Evolutionary conservation across 2,888 invertebrate genomes (phyloP), one percentile per base, ranked within the genome.

Genomic region (Scaptomyza cyrtandrae): DNA sequence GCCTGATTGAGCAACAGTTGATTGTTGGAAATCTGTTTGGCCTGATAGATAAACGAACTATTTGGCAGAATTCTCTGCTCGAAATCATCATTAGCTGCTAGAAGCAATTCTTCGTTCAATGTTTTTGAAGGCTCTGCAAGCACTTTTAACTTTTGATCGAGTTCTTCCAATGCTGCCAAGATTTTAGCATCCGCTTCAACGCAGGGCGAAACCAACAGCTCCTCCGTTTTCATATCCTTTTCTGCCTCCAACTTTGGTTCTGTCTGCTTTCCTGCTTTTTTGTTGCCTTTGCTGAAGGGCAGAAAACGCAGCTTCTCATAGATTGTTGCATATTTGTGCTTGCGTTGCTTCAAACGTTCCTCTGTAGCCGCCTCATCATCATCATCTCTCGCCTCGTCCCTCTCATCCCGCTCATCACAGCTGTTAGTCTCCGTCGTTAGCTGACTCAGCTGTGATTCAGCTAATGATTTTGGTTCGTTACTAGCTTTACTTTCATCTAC

Each of bases 11-110:
- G 77, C 39, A 75, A 57, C 39, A 79, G 52, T 60, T 89, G 75
- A 49, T 84, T 85, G 33, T 81, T 80, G 37, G 78, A 80, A 14
- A 86, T 80, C 65, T 89, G 88, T 57, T 89, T 90, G 27, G 93
- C 90, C 61, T 94, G 93, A 94, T 95, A 95, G 39, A 95, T 91
- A 90, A 95, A 95, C 5, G 95, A 95, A 73, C 93, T 93, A 84
- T 95, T 95, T 2, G 95, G 95, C 78, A 93, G 93, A 59, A 94
- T 93, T 13, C 90, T 82, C 55, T 85, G 86, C 49, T 90, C 90
- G 44, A 90, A 89, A 55, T 90, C 91, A 71, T 88, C 89, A 29
- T 83, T 77, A 14, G 77, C 58, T 0, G 64, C 71, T n/a, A 85
- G 54, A 5, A 81, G 24, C 24, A 90, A 64, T 35, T 76, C 76